These are phyloP conservation scores for Myiozetetes cayanensis DNA, from an alignment of 2,113 vertebrate genomes.

Conservation along the genomic window DNA sequence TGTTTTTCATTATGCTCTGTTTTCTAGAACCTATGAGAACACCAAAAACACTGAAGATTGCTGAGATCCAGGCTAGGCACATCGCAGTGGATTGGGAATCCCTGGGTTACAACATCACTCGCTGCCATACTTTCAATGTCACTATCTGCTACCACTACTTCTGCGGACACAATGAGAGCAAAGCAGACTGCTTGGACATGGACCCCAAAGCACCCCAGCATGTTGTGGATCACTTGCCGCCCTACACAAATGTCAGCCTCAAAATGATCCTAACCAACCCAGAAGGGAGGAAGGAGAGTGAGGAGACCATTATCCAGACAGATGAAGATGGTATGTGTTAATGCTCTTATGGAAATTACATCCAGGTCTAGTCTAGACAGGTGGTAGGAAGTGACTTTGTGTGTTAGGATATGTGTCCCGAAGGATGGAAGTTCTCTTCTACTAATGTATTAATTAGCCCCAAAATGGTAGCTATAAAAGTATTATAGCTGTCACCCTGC, in stretches of 20 bases:
- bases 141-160: constrained; percentile 98
- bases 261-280: constrained; percentile 99
- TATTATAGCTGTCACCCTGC: not conserved
- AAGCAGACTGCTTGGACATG: constrained; percentile 96
- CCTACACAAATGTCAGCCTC: constrained; percentile 96
- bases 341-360: not conserved
- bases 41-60: constrained; percentile 95
- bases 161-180: constrained; percentile 86
- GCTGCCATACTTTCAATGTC: constrained; percentile 98
- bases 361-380: not conserved
- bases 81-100: constrained; percentile 99
- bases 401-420: not conserved
- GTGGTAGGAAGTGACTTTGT: not conserved
- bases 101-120: constrained; percentile 97
- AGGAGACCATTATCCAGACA: constrained; percentile 95
- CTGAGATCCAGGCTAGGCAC: constrained; percentile 89
- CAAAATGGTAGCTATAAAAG: not conserved
- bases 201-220: constrained; percentile 96
- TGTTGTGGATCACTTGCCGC: constrained; percentile 89
- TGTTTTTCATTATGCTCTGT: not conserved
- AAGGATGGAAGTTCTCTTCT: not conserved
- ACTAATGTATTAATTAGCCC: not conserved
- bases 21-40: constrained; percentile 94
- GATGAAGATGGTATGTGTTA: constrained; percentile 90
- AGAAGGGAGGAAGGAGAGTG: constrained; percentile 96